Percentiles rank a stretch among this genome's conserved stretches.
Conservation (phyloP, 2,113 vertebrate species). For the Sardina pilchardus region DNA sequence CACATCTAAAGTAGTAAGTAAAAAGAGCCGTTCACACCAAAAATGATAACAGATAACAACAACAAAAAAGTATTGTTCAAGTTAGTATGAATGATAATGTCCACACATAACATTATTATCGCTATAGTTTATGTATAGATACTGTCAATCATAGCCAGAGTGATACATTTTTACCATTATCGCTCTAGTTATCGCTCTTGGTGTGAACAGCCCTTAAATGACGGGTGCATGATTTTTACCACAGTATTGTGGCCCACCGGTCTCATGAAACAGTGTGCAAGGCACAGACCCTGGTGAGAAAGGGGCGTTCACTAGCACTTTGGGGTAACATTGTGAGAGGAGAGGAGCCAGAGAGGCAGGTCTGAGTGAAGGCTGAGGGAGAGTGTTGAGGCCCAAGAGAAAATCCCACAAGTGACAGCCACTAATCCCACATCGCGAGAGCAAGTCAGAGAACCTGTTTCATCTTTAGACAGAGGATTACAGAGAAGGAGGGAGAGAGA, state of each 20-base stretch:
- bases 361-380: constrained; percentile 26
- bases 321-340: not conserved
- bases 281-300: not conserved
- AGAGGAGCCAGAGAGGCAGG: not conserved
- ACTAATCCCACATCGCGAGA: constrained; percentile 56
- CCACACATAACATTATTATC: too few relatives aligned
- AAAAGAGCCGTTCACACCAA: too few relatives aligned
- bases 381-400: constrained; percentile 34
- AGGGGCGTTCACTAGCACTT: not conserved
- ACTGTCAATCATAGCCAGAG: too few relatives aligned
- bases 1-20: not conserved
- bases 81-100: too few relatives aligned
- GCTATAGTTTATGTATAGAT: too few relatives aligned
- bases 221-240: too few relatives aligned
- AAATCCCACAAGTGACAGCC: constrained; percentile 54
- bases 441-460: constrained; percentile 57
- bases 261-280: not conserved
- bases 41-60: too few relatives aligned
- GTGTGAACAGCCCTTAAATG: too few relatives aligned
- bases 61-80: too few relatives aligned
- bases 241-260: too few relatives aligned
- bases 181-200: too few relatives aligned
- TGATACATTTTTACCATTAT: too few relatives aligned
- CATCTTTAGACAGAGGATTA: constrained; percentile 53
- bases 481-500: not conserved